Base-by-base conservation (phyloP, 1,140 invertebrate species). In the Adelges cooleyi region DNA sequence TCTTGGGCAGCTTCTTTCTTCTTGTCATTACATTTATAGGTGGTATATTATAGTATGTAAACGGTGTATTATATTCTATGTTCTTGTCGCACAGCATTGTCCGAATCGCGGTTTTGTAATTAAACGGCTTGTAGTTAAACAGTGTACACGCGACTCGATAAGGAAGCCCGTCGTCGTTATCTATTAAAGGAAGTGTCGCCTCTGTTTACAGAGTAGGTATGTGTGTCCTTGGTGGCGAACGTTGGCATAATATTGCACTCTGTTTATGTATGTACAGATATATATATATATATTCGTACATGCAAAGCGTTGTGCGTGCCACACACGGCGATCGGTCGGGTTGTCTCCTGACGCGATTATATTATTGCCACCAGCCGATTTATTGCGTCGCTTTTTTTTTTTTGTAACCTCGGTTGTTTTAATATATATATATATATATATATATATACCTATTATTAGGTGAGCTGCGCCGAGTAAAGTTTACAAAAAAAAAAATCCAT, bases 151-250 rank as follows among this genome's bases (percentile, higher is more conserved):
- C 29, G 17, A 54, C 53, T 38, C 38, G 33, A 56, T 56, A 56
- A 56, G 53, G 53, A n/a, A 56, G 38, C 38, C 33, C 22, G 52
- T 56, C 18, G 17, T 56, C 36, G 52, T 54, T 56, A 56, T 56
- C 38, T 11, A 33, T 15, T 38, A 20, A 17, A 53, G 50, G 50
- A 17, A 53, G 27, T 42, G 51, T 23, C 53, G 22, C 20, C 18
- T 17, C 40, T n/a, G 2, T 10, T 33, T 5, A n/a, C 33, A 13
- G 51, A 18, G 10, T 6, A 3, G 4, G 22, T 53, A 20, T 15
- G 5, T 13, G 38, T 13, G 53, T 56, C 38, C 53, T 56, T 44
- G 53, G 8, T 6, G 38, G 38, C n/a, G 53, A 40, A 17, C 22
- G 18, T 44, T 44, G 38, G 53, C n/a, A 40, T 15, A 10, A 6